A percentile compares a stretch with the other conserved stretches of the same genome.
These are phyloP conservation scores for Tolypeutes matacus DNA, from an alignment of 2,797 vertebrate genomes.

Conservation along the genomic window DNA sequence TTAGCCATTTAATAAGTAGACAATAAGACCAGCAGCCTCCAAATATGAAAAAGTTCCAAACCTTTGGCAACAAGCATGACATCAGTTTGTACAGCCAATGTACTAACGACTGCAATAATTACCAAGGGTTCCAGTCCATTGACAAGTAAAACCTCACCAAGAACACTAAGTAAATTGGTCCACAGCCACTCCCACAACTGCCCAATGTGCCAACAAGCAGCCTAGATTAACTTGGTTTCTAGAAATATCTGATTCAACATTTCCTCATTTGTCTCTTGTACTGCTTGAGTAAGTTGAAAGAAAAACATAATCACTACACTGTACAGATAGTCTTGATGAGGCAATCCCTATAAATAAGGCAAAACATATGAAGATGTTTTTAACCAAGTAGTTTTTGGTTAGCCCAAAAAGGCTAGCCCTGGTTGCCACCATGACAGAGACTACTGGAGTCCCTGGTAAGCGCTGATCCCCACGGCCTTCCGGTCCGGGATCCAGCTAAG, in stretches of 20 bases:
- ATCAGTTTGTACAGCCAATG: conserved; percentile 8
- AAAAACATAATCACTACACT: background rate
- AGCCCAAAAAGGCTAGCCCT: too few species aligned
- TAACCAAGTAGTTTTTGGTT: background rate
- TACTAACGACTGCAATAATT: background rate
- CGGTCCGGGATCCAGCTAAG: background rate
- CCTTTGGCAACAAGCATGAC: conserved; percentile 51
- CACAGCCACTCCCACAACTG: background rate
- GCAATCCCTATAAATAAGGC: background rate
- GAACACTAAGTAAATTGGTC: too few species aligned
- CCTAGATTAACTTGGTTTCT: conserved; percentile 13
- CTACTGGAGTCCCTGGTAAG: conserved; percentile 72
- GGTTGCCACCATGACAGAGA: conserved; percentile 64
- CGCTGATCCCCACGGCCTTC: fast-evolving
- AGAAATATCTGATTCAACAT: background rate
- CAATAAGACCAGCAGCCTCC: conserved; percentile 43
- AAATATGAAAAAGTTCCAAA: conserved; percentile 71
- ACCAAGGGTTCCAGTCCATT: conserved; percentile 20
- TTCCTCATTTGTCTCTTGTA: conserved; percentile 12
- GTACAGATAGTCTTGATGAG: background rate
- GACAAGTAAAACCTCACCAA: background rate
- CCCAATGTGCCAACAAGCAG: background rate
- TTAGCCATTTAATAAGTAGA: conserved; percentile 64
- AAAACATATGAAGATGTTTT: background rate
- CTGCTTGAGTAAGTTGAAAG: conserved; percentile 33